Evolutionary conservation across 1,140 invertebrate genomes (phyloP).

Genomic region (Drosophila nebulosa): DNA sequence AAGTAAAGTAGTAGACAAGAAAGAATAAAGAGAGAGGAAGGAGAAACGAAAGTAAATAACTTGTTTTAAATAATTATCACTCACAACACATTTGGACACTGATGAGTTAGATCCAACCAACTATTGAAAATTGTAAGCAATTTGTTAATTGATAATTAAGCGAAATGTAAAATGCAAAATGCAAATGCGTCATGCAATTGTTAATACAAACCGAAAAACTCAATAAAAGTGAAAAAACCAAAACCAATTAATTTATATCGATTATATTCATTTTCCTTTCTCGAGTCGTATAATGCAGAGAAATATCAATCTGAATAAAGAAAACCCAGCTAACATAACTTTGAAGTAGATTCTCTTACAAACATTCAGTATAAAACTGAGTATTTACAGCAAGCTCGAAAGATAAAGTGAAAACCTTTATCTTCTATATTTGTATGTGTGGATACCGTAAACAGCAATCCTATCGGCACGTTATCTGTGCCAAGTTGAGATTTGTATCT

Average conservation of each 20-base stretch:
- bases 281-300: too few species aligned
- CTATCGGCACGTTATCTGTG: too few species aligned
- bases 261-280: too few species aligned
- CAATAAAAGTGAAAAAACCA: slow-evolving; percentile 59
- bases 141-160: slow-evolving; percentile 71
- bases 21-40: neutral
- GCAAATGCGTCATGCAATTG: slow-evolving; percentile 63
- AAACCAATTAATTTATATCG: neutral
- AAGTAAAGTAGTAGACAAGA: slow-evolving; percentile 1
- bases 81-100: slow-evolving; percentile 27
- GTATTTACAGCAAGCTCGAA: too few species aligned
- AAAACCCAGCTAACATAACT: too few species aligned
- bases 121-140: slow-evolving; percentile 40
- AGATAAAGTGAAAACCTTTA: too few species aligned
- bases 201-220: slow-evolving; percentile 74
- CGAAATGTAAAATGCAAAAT: slow-evolving; percentile 44
- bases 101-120: neutral
- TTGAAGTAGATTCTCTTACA: too few species aligned
- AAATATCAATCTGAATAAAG: too few species aligned
- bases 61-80: neutral
- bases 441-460: too few species aligned
- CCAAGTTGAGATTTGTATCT: too few species aligned
- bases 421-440: too few species aligned
- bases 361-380: too few species aligned
- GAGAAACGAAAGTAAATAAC: neutral